Evolutionary conservation across 2,888 invertebrate species (phyloP), one percentile per base, ranked within the genome.

Genomic region (Elmis aenea): DNA sequence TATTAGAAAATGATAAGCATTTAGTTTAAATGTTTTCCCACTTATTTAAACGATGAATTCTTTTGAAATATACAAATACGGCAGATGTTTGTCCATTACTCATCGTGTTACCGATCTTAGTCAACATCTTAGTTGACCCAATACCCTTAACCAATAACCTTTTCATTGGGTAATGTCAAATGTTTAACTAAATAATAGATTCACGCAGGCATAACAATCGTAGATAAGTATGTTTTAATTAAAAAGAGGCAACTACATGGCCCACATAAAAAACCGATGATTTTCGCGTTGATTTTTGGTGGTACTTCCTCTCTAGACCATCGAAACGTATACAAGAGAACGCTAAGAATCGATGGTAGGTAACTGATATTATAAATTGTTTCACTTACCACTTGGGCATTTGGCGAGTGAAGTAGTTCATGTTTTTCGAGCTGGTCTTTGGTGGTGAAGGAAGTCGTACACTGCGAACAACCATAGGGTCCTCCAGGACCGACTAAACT

Each of bases 381-480:
- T 66, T 67, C 57, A 72, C 76, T 79, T 72, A 81, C 81, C 75
- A 84, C 83, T 79, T 83, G 83, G 57, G 81, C 79, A 71, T 77
- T 83, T 54, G 85, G 82, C 61, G 83, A 79, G 75, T 92, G 90
- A 62, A 88, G 73, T 42, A 87, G 77, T 71, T 93, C 90, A 75
- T 94, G 93, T 61, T 92, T 90, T 68, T 93, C 90, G 57, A 91
- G 77, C 61, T 86, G 86, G 56, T 88, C 88, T 61, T 86, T 83
- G 54, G 82, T 80, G 61, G 83, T 78, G 75, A 92, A 94, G 57
- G 85, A 80, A 51, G 89, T 83, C 55, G 86, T 84, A 73, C 95
- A 95, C 68, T 89, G 89, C 57, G 83, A 75, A 72, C 91, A 91
- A 59, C 79, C 75, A 70, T 77, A 80, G 46, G 81, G 80, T 29